phyloP scores from a whole-genome alignment of 2,888 invertebrate genomes.

The Tenthredo scrophulariae region DNA sequence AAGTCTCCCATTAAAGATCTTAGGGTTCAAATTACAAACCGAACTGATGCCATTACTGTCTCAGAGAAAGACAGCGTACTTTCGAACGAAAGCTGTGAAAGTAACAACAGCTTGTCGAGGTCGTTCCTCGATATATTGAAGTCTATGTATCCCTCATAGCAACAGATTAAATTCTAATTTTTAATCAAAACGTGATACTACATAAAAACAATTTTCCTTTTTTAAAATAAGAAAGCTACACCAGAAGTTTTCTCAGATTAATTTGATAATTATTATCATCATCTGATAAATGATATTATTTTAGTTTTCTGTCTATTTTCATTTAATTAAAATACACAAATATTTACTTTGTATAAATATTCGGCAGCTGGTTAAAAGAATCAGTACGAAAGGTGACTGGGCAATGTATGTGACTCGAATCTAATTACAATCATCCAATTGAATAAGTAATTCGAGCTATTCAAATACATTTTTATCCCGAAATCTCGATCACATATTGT shows the following conservation, averaged over 20 bases:
- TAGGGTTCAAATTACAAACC: neutral
- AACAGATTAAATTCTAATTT: neutral
- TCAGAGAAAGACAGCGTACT: neutral
- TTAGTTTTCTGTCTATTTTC: neutral
- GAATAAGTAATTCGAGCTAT: neutral
- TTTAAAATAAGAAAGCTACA: neutral
- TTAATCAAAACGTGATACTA: neutral
- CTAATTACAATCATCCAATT: neutral
- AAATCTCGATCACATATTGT: neutral
- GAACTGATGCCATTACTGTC: neutral
- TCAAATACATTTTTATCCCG: neutral
- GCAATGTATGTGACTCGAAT: too few relatives aligned
- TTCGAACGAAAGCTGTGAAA: neutral
- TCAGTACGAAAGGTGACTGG: neutral
- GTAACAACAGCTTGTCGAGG: neutral
- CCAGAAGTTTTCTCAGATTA: neutral
- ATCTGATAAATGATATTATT: neutral
- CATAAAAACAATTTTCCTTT: neutral
- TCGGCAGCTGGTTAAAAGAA: neutral
- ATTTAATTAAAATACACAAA: neutral
- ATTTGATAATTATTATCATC: neutral
- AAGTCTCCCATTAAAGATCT: neutral
- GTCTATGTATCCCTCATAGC: neutral
- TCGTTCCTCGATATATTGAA: slow-evolving; percentile 1
- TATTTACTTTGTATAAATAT: neutral